Base-by-base conservation (phyloP, 2,888 invertebrate genomes). In the Ectemnius cavifrons region DNA sequence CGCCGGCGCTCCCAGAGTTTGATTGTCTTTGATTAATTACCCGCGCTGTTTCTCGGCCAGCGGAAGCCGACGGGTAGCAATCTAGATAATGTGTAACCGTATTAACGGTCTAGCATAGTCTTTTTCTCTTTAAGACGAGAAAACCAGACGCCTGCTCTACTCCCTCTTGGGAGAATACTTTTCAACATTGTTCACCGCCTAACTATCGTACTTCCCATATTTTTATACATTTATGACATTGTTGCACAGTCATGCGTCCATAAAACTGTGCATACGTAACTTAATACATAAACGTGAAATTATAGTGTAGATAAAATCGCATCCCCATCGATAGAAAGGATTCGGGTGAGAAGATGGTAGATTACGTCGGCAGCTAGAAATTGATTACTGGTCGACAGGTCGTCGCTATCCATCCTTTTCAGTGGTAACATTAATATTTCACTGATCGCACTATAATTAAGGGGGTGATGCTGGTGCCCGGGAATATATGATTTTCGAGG, bases 21-120 rank as follows among this genome's bases (percentile, higher is more conserved):
- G 90, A 91, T 90, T 90, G 90, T 90, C 88, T 88, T 88, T 90
- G 90, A 91, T 90, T 90, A 89, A 90, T 91, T 89, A 88, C 88
- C 84, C 84, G 78, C 83, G 84, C 84, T 81, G 83, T 83, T 86
- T 85, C 86, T 84, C 83, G 84, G 79, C 78, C 84, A 79, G 82
- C 86, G 84, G 87, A 85, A 86, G 86, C 81, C 81, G 78, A 80
- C 84, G 80, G 79, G 79, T 76, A 84, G 85, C 84, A 86, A 90
- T 90, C 90, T 88, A 87, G 90, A 90, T 90, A 89, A 88, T 85
- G 87, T 84, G 84, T 87, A 86, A 87, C 86, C 85, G 88, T 88
- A 88, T 88, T 88, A 89, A 87, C 85, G 81, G 85, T 77, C 71
- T 81, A 76, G 69, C 76, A 75, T 79, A 78, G 78, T 79, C 82